phyloP scores from a whole-genome alignment of 2,888 invertebrate genomes.

The Leucoptera coffeella region DNA sequence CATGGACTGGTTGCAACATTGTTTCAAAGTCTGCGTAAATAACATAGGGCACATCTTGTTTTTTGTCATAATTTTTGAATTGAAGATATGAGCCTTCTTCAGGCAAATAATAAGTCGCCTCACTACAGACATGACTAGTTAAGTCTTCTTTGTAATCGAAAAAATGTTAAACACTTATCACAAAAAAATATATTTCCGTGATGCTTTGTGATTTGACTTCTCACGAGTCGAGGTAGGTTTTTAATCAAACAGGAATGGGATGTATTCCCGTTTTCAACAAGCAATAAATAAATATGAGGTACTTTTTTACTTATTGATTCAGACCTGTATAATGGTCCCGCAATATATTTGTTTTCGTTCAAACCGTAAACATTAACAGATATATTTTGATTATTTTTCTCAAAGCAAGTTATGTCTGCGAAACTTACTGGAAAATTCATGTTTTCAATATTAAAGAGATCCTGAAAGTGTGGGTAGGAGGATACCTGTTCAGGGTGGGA shows the following conservation, averaged over 20 bases:
- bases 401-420: conserved; percentile 2
- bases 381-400: conserved; percentile 3
- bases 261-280: neutral
- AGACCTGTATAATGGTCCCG: conserved; percentile 2
- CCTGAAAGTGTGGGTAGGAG: conserved; percentile 3
- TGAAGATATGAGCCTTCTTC: conserved; percentile 3
- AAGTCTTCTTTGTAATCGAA: conserved; percentile 1
- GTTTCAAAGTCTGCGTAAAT: conserved; percentile 6
- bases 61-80: conserved; percentile 6
- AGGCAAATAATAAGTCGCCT: conserved; percentile 3
- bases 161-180: conserved; percentile 3
- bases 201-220: neutral
- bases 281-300: conserved; percentile 1
- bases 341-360: conserved; percentile 1
- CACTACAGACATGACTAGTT: conserved; percentile 4
- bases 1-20: conserved; percentile 1
- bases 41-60: conserved; percentile 4
- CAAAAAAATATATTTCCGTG: conserved; percentile 1
- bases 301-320: neutral
- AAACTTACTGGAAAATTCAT: conserved; percentile 3
- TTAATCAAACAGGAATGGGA: conserved; percentile 1
- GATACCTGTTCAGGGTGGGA: conserved; percentile 2
- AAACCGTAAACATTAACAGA: conserved; percentile 2
- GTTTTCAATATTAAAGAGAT: conserved; percentile 2
- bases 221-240: neutral